Percentiles rank a stretch among this genome's conserved stretches.
Conservation (phyloP, 1,140 invertebrate species). For the Luehdorfia chinensis region DNA sequence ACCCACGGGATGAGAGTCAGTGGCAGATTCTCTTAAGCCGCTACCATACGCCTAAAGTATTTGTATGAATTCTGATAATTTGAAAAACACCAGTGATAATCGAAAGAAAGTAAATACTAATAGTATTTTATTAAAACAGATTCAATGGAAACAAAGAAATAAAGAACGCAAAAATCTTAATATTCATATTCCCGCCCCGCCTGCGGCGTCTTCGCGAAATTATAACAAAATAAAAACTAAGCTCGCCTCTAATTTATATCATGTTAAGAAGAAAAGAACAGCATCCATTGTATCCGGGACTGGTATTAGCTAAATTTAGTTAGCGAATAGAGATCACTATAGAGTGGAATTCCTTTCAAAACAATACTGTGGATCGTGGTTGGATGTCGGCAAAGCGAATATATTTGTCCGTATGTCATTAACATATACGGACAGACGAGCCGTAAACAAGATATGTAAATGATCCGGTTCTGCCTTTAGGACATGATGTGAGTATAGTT, state of each 20-base stretch:
- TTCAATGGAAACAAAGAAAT: no score
- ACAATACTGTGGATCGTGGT: constrained; percentile 44
- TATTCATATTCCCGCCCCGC: constrained; percentile 61
- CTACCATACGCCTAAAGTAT: no score
- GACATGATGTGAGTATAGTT: constrained; percentile 32
- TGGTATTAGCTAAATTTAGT: not conserved
- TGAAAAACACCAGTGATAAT: no score
- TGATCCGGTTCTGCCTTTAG: constrained; percentile 41
- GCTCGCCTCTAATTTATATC: constrained; percentile 52
- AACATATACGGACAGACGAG: constrained; percentile 54
- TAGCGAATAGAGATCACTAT: constrained; percentile 13
- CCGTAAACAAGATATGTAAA: constrained; percentile 68
- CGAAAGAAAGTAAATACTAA: no score
- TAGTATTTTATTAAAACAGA: no score
- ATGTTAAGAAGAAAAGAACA: constrained; percentile 45
- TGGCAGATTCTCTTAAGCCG: no score
- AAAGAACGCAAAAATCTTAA: constrained; percentile 58
- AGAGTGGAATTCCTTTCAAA: constrained; percentile 30
- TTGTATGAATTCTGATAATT: no score
- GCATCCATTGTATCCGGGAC: constrained; percentile 24
- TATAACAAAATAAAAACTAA: constrained; percentile 72
- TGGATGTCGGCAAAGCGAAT: constrained; percentile 36
- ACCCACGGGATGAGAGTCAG: no score
- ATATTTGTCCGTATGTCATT: constrained; percentile 63
- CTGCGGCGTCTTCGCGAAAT: constrained; percentile 63